Base-by-base conservation (phyloP, 2,797 vertebrate species). In the Notolepis coatsorum region DNA sequence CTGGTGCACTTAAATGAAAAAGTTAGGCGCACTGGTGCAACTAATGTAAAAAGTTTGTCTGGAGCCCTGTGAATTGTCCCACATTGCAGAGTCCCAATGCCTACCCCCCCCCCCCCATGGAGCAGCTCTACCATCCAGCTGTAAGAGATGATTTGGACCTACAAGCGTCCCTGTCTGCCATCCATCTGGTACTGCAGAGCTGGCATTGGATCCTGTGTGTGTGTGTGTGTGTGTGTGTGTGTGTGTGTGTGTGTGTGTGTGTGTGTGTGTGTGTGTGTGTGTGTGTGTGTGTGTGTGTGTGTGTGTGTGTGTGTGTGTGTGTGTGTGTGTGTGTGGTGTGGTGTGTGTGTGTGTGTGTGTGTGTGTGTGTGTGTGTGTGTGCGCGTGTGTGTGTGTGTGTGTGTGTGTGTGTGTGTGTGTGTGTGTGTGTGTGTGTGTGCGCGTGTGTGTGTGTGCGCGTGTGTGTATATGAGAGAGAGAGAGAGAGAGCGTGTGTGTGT, bases 121-220 rank as follows among this genome's bases (percentile, higher is more conserved):
- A 53, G 57, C 68, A 65, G 47, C 70, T 75, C 71, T 59, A 78
- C 80, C 76, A 47, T 56, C 78, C 83, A 81, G 80, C 82, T 87
- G 83, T 72, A 79, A 72, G 69, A 82, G 72, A 78, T 65, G 73
- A 84, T 73, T 82, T 84, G 80, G 79, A 81, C 69, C 85, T 75
- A 48, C 38, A 63, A 84, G 77, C 69, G 10, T 75, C 64, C 65
- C 71, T 61, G 67, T 71, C 48, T 71, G 72, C 75, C 77, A 66
- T 75, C 83, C 85, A 87, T 89, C 83, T 91, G 86, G 70, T 75
- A 33, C 53, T 50, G 58, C 56, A 59, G 57, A 17, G 39, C 72
- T 49, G 69, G 76, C 70, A 73, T 62, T 48, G 53, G 48, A 54
- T 73, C 78, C 70, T 67, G 30, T 23, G 27, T 18, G 41, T 17